phyloP scores from a whole-genome alignment of 2,888 invertebrate genomes.

The Drosophila flavopinicola region DNA sequence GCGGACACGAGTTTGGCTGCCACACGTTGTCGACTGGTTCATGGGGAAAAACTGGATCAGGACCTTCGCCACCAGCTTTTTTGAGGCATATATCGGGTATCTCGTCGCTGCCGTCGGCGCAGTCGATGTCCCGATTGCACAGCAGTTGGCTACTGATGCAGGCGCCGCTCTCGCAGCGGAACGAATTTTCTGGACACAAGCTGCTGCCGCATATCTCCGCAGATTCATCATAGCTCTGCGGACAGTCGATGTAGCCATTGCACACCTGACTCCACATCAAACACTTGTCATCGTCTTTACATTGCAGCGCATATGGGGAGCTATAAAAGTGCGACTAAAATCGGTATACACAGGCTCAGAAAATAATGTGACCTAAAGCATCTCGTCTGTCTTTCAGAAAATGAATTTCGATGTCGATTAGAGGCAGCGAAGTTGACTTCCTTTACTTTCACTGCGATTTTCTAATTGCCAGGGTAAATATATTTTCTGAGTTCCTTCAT shows the following conservation, averaged over 20 bases:
- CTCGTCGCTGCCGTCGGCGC: conserved; percentile 46
- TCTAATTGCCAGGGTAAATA: too few species aligned
- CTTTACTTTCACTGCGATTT: too few species aligned
- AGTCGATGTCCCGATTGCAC: conserved; percentile 42
- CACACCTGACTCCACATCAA: conserved; percentile 51
- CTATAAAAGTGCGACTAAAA: neutral
- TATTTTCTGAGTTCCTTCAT: too few species aligned
- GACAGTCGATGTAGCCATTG: conserved; percentile 67
- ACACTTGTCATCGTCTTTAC: conserved; percentile 19
- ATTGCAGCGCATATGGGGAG: neutral
- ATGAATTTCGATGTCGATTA: too few species aligned
- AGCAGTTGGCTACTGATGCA: conserved; percentile 10
- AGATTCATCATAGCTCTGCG: conserved; percentile 67
- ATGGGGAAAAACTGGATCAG: too few species aligned
- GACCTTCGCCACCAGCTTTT: too few species aligned
- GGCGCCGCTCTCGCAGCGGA: conserved; percentile 71
- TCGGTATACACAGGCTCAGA: neutral
- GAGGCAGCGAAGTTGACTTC: too few species aligned
- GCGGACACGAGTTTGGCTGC: neutral
- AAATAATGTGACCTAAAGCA: too few species aligned
- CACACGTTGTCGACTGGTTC: neutral
- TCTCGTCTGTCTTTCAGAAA: too few species aligned
- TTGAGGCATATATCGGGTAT: conserved; percentile 9
- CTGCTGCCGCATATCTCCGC: conserved; percentile 56
- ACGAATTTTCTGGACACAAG: conserved; percentile 61